Evolutionary conservation across 2,797 vertebrate species (phyloP), one percentile per base, ranked within the genome.

Genomic region (Aplochiton taeniatus): DNA sequence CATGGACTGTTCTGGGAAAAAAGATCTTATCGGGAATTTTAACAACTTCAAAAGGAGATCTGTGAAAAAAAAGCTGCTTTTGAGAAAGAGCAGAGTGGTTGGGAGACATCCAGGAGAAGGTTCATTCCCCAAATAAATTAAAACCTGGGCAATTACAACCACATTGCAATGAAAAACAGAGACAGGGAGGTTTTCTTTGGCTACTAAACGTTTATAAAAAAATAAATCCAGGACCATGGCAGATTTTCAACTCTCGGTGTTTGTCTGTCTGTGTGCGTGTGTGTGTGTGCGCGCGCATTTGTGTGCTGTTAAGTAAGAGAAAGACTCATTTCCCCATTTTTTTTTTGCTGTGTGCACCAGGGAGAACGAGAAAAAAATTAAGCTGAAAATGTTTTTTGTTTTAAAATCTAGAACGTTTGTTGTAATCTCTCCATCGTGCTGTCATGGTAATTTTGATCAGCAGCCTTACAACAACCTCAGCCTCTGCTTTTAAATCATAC

Each of bases 161-260:
- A 68, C 66, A 46, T 49, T 75, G 69, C 68, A 78, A 81, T 81
- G 75, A 77, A 73, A 82, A 78, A 68, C 70, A 75, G 76, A 67
- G 77, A 70, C 71, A 65, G 69, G 31, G 31, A 31, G 31, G 31
- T 31, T 79, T 77, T 78, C 65, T 59, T 51, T 20, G 77, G 70
- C 77, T 85, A 83, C 83, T 85, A 83, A 85, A 82, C 73, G 75
- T 79, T 57, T 79, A 65, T 79, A 65, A 69, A 81, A 74, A 65
- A 59, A 63, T 70, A 74, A 75, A 70, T 17, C 55, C 69, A 80
- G 79, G 63, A 63, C 62, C n/a, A 5, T 11, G 10, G 52, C n/a
- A 17, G 13, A 12, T 8, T 51, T 51, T 18, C 19, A 53, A 18
- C 18, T 53, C 16, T 53, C 8, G 11, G 51, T 31, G 17, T 18